Base-by-base conservation (phyloP, 2,888 invertebrate genomes). In the Hoplodrina ambigua region DNA sequence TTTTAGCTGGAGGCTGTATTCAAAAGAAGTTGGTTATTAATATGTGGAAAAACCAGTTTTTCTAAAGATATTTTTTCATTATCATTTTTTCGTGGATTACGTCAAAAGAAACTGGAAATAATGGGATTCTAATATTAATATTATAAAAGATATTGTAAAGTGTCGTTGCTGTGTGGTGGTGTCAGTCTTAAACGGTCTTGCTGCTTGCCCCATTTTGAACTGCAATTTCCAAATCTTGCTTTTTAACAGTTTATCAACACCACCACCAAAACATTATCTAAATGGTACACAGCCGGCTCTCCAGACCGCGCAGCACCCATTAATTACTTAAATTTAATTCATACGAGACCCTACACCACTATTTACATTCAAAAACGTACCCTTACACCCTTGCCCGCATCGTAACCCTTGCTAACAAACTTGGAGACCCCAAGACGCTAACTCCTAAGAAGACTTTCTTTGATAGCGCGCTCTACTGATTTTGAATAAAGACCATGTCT, bases 271-370 rank as follows among this genome's bases (percentile, higher is more conserved):
- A 88, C 87, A 87, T 81, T 80, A 91, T 90, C 90, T 88, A 87
- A 90, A 88, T 86, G 85, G 88, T 85, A 85, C 85, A 85, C 75
- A 83, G 85, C 79, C 77, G 75, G 78, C 80, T 77, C 73, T 80
- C 68, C 79, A 73, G 69, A 83, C 83, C 84, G 75, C 79, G 84
- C 87, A 83, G 89, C 89, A 85, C 86, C 94, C 92, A 94, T 95
- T 96, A 96, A 96, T 96, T 95, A 96, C 95, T 95, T 94, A 95
- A 95, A 95, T 95, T 94, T 94, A 95, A 95, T 95, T 96, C 95
- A 95, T 95, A 94, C 93, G 93, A 92, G 93, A 90, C 91, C 93
- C 88, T 89, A 85, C 85, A 83, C 93, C 93, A 94, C 94, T 95
- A 95, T 96, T 96, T 95, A 95, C 95, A 95, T 95, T 95, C 94